A percentile compares a stretch with the other conserved stretches of the same genome.
These are phyloP conservation scores for Himalopsyche kuldschensis DNA, from an alignment of 2,888 invertebrate species.

Conservation along the genomic window DNA sequence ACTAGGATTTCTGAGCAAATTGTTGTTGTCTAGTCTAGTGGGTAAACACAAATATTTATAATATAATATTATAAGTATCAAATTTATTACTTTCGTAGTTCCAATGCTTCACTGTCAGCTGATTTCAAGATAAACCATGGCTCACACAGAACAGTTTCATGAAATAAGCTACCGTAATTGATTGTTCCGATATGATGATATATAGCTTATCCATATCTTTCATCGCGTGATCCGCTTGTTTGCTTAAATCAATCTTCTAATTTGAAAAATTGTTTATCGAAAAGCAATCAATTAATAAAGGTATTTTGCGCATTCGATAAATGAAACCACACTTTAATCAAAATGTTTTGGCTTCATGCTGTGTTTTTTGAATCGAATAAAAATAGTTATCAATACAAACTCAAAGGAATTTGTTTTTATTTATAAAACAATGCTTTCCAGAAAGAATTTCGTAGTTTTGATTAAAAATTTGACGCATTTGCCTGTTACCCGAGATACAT, in stretches of 20 bases:
- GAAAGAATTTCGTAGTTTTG: too few relatives aligned
- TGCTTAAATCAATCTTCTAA: not conserved
- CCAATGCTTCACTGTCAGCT: not conserved
- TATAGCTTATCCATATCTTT: not conserved
- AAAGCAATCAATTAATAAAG: not conserved
- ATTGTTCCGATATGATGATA: not conserved
- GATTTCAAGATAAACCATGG: not conserved
- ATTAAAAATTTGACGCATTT: too few relatives aligned
- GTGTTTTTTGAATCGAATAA: not conserved
- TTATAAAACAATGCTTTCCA: too few relatives aligned
- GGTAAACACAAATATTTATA: not conserved
- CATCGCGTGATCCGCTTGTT: not conserved
- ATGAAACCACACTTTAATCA: not conserved
- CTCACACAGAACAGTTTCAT: not conserved
- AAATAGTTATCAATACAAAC: too few relatives aligned
- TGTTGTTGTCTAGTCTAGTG: not conserved
- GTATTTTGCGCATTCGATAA: not conserved
- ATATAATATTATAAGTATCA: not conserved
- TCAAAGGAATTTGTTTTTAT: too few relatives aligned
- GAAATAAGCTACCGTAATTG: not conserved
- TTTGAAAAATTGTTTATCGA: not conserved
- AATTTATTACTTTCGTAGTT: not conserved
- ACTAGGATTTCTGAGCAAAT: too few relatives aligned
- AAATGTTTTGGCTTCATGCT: not conserved
- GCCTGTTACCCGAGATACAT: too few relatives aligned